Base-by-base conservation (phyloP, 2,888 invertebrate species). In the Meloe dianella region DNA sequence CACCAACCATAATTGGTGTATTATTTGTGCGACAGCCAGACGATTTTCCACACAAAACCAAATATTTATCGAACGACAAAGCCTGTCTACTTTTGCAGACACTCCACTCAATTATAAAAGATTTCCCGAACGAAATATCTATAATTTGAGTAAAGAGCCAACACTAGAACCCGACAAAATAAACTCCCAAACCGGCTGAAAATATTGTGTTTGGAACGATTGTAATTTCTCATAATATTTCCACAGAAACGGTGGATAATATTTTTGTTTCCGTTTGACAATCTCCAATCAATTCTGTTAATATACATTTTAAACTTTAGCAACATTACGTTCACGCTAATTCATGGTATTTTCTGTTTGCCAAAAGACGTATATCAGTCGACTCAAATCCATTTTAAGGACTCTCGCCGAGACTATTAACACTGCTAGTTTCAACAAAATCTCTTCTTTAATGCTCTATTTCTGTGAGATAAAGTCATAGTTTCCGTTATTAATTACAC, bases 401-500 rank as follows among this genome's bases (percentile, higher is more conserved):
- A 61, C 61, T 66, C 68, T 61, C 68, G 14, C 7, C 47, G 66
- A 57, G 68, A 66, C 68, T 64, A 69, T 69, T 69, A 69, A 66
- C 68, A 61, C 68, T 64, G 64, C 68, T 64, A 66, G 38, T 69
- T 69, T 61, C 63, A 66, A 60, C 54, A 54, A 60, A 65, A 66
- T 66, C 65, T 54, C 41, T 51, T 47, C 54, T 29, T 47, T 47
- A 47, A 35, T 65, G 70, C 71, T 62, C 71, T 74, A 75, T 76
- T 74, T 75, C 74, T 71, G 70, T 60, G 70, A 71, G 75, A 75
- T 75, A 75, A 73, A 65, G 73, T 70, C 73, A 61, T 65, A 65
- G 71, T 74, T 74, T 75, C 73, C 74, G 71, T 78, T 74, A 79
- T 77, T 77, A 79, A 78, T 78, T 77, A 71, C 72, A 69, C 76